These are phyloP conservation scores for Tipula vernalis DNA, from an alignment of 2,888 invertebrate species.

Conservation along the genomic window DNA sequence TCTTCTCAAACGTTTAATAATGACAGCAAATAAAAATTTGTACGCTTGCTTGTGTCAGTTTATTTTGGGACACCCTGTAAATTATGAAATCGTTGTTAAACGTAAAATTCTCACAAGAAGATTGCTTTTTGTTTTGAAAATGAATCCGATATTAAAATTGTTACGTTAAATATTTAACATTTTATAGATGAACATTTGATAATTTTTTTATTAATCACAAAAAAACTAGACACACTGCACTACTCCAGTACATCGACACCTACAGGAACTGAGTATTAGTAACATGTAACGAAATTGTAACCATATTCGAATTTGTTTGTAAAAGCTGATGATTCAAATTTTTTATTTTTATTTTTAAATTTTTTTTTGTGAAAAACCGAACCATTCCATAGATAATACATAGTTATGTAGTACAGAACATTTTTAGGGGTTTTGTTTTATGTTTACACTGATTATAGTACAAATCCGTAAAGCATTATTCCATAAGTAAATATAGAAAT, in stretches of 20 bases:
- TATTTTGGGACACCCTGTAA: too few relatives aligned
- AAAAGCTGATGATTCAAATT: background rate
- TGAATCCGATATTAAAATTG: background rate
- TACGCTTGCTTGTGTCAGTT: too few relatives aligned
- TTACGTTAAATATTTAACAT: background rate
- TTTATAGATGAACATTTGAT: background rate
- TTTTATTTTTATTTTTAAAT: background rate
- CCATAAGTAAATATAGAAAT: background rate
- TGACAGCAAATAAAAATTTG: too few relatives aligned
- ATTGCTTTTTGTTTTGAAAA: background rate
- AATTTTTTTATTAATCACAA: background rate
- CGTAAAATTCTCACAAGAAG: background rate
- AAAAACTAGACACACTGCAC: background rate
- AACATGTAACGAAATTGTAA: background rate
- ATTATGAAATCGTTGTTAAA: background rate
- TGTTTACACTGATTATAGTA: background rate
- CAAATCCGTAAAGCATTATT: background rate
- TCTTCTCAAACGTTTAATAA: too few relatives aligned
- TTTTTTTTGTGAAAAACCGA: background rate
- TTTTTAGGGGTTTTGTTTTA: background rate
- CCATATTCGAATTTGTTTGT: background rate
- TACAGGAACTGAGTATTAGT: background rate
- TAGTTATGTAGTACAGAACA: background rate
- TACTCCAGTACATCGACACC: background rate
- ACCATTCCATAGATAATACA: background rate